Base-by-base conservation (phyloP, 2,113 vertebrate species). In the Rhinopithecus roxellana region DNA sequence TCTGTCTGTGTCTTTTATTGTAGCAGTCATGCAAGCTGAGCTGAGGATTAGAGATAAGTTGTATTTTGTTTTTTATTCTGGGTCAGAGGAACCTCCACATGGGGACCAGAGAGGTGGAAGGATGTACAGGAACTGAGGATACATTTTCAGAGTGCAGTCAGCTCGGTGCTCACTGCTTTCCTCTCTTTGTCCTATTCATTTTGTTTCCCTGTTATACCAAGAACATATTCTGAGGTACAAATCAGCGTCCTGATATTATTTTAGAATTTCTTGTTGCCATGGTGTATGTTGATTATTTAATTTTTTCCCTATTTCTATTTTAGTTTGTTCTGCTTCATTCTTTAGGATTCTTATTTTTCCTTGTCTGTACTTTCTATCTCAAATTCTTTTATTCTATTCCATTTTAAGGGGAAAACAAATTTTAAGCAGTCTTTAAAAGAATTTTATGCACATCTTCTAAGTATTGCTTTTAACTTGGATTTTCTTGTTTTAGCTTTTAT, bases 201-300 rank as follows among this genome's bases (percentile, higher is more conserved):
- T 72, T 90, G 52, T 82, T 94, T 70, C 67, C 61, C 89, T 87
- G 50, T 85, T 55, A 90, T 8, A 45, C 35, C 1, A 70, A 83
- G 92, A 93, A 81, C 48, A 90, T 38, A 61, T 50, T 94, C 78
- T 83, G 25, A 77, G 70, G 43, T 57, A 90, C 18, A 77, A 89
- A 92, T 30, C 79, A 88, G 75, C n/a, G 57, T 91, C 61, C 87
- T 35, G 64, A 86, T 64, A 94, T 89, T 94, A 96, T 92, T 96
- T 97, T 92, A 92, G 94, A 96, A 85, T 92, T 90, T 85, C 87
- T 96, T 82, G 80, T 97, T 98, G 80, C 90, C 80, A 97, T 90
- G 95, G 95, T 94, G 12, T 90, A 64, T 74, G 59, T 55, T 95
- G 77, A 92, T 90, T 72, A 85, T 50, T 96, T 92, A 80, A 72